Evolutionary conservation across 1,140 invertebrate genomes (phyloP).

Genomic region (Diachasma alloeum): DNA sequence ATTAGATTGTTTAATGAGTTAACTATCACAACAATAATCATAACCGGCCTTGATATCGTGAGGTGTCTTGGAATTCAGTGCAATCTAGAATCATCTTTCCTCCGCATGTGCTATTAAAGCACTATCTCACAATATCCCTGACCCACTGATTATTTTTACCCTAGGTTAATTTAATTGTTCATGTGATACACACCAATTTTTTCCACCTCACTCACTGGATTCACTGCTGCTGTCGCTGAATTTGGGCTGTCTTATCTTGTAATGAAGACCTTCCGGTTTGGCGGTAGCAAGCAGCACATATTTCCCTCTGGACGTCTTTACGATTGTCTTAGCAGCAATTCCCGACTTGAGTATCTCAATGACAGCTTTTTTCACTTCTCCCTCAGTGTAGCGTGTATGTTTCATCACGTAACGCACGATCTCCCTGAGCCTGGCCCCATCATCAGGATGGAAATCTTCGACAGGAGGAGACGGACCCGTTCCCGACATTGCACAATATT

Average conservation of each 20-base stretch:
- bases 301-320: constrained; percentile 41
- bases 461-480: not conserved
- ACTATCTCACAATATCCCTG: no score
- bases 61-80: no score
- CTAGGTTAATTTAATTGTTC: not conserved
- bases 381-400: constrained; percentile 42
- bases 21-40: no score
- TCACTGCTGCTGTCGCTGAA: constrained; percentile 44
- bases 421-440: constrained; percentile 47
- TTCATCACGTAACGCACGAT: constrained; percentile 55
- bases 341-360: constrained; percentile 50
- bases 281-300: constrained; percentile 35
- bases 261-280: constrained; percentile 34
- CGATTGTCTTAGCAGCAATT: constrained; percentile 48
- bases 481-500: not conserved
- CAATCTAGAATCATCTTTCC: not conserved
- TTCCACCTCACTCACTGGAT: constrained; percentile 8
- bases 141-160: no score
- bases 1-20: no score
- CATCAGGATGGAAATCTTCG: constrained; percentile 13
- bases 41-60: no score
- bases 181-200: not conserved
- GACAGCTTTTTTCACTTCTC: constrained; percentile 42
- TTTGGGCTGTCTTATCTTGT: constrained; percentile 41
- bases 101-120: no score